Evolutionary conservation across 2,113 vertebrate genomes (phyloP), one percentile per base, ranked within the genome.

Genomic region (Emydocephalus ijimae): DNA sequence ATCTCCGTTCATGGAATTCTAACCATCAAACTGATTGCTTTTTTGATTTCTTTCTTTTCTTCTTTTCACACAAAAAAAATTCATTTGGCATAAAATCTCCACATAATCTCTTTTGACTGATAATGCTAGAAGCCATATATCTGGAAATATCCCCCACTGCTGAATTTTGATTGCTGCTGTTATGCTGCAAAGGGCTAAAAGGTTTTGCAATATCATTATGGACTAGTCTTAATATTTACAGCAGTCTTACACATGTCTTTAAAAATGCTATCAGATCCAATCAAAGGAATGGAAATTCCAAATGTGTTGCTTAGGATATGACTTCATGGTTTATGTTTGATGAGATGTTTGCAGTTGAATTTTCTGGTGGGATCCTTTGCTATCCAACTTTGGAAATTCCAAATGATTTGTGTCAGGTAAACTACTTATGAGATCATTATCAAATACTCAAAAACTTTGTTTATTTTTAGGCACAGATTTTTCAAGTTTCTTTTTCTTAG

Each of bases 381-480:
- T 90, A 97, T 96, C 15, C 96, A 98, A 93, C 97, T 97, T 81
- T 98, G 97, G 93, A 97, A 96, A 86, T 97, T 99, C 90, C 92
- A 85, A 95, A 97, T 96, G 10, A 94, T 98, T 92, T 98, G 98
- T 98, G 98, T 98, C 97, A 98, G 98, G 98, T 98, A 96, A 98
- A 97, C 85, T 93, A 93, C 86, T 59, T 95, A 39, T 88, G 94
- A 94, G 0, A 0, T 92, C 87, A 89, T 89, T 81, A 93, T 96
- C 91, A 96, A 91, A 94, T 90, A 94, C 0, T 45, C 96, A 93
- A 93, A 57, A 95, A 94, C 92, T 95, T 93, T 94, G 94, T 95
- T 96, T 96, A 94, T 94, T 96, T 96, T 96, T 95, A 96, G 94
- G 93, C 95, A 92, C 94, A 97, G 86, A 92, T 95, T 94, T 96